phyloP scores from a whole-genome alignment of 2,113 vertebrate species.

The Hyla sarda region DNA sequence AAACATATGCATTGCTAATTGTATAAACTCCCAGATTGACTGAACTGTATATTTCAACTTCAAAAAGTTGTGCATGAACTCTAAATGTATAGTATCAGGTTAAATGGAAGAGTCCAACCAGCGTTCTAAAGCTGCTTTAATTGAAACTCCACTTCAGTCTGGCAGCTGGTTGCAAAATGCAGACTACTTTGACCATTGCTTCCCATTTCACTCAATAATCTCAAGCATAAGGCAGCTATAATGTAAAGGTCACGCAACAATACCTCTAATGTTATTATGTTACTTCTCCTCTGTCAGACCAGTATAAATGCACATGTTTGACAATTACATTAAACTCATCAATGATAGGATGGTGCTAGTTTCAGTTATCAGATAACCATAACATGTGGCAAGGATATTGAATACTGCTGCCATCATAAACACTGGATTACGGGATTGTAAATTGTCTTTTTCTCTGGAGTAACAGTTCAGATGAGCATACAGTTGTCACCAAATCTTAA shows the following conservation, averaged over 20 bases:
- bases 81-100: neutral
- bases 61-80: neutral
- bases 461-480: neutral
- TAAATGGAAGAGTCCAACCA: neutral
- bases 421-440: conserved; percentile 59
- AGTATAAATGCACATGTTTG: conserved; percentile 2
- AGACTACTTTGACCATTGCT: conserved; percentile 45
- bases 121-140: conserved; percentile 1
- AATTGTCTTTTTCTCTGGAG: conserved; percentile 16
- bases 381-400: conserved; percentile 10
- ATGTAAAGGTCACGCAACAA: conserved; percentile 50
- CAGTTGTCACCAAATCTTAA: neutral
- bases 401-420: conserved; percentile 7
- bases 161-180: conserved; percentile 49
- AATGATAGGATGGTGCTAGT: conserved; percentile 9
- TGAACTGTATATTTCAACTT: neutral
- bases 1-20: neutral
- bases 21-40: neutral
- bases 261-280: conserved; percentile 48
- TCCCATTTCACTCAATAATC: conserved; percentile 41
- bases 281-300: conserved; percentile 44
- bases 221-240: conserved; percentile 45
- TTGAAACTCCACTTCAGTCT: conserved; percentile 1
- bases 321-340: conserved; percentile 22
- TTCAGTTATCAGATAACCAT: conserved; percentile 28